Percentiles rank a stretch among this genome's conserved stretches.
phyloP scores from a whole-genome alignment of 2,797 vertebrate species.

The Anableps anableps region DNA sequence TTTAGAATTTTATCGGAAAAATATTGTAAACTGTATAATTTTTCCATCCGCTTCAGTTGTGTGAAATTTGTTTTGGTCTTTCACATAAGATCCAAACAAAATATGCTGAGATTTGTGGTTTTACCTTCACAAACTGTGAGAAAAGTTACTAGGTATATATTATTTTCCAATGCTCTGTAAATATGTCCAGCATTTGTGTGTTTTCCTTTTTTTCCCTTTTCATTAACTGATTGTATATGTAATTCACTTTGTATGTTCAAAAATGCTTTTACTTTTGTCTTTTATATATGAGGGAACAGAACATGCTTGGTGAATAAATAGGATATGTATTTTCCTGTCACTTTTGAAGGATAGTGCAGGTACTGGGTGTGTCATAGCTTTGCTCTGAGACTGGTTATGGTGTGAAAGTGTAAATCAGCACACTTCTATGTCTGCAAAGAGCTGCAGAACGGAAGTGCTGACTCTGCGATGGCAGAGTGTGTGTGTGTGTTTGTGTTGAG shows the following conservation, averaged over 20 bases:
- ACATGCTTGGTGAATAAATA: neutral
- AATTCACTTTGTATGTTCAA: constrained; percentile 19
- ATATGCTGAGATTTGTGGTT: neutral
- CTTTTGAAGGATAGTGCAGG: constrained; percentile 19
- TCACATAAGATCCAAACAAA: too few relatives aligned
- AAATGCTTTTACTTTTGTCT: constrained; percentile 6
- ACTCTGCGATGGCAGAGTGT: constrained; percentile 49
- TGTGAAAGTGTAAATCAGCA: constrained; percentile 56
- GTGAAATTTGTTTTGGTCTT: too few relatives aligned
- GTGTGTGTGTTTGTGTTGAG: neutral
- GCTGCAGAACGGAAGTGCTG: constrained; percentile 67
- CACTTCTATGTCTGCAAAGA: constrained; percentile 62
- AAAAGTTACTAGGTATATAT: too few relatives aligned
- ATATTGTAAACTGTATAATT: too few relatives aligned
- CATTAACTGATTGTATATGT: constrained; percentile 11
- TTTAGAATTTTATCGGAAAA: too few relatives aligned
- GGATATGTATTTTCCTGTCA: constrained; percentile 7
- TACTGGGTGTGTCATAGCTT: constrained; percentile 81
- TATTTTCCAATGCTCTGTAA: neutral
- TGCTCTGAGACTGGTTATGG: constrained; percentile 73
- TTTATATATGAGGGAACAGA: constrained; percentile 9
- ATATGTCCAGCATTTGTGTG: neutral
- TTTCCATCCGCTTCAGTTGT: too few relatives aligned
- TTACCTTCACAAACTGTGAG: neutral
- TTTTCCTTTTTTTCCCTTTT: neutral